phyloP scores from a whole-genome alignment of 2,113 vertebrate genomes.

The Mesitornis unicolor region DNA sequence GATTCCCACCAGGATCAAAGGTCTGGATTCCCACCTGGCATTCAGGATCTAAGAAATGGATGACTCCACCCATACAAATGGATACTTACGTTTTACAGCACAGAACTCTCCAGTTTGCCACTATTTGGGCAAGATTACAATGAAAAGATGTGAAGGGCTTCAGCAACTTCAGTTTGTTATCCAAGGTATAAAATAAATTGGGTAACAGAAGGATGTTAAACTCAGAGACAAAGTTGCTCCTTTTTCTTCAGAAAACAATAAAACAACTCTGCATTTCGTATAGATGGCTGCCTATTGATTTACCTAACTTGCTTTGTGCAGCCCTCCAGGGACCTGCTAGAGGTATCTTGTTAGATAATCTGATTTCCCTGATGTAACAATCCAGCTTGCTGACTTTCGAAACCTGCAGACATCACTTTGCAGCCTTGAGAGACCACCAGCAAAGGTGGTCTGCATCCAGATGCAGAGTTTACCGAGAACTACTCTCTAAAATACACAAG shows the following conservation, averaged over 20 bases:
- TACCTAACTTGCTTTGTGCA: not conserved
- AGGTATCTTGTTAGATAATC: not conserved
- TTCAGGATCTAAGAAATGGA: not conserved
- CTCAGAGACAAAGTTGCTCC: not conserved
- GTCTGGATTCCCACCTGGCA: not conserved
- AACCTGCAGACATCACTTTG: not conserved
- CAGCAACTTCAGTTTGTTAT: not conserved
- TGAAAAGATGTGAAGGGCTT: not conserved
- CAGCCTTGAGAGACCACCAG: not conserved
- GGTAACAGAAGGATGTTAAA: not conserved
- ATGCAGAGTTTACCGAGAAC: not conserved
- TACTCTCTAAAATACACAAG: not conserved
- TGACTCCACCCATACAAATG: not conserved
- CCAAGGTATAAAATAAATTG: not conserved
- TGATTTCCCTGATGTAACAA: not conserved
- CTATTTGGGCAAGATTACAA: not conserved
- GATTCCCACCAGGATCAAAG: not conserved
- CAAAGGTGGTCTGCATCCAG: not conserved
- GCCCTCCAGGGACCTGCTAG: not conserved
- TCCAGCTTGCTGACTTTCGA: not conserved
- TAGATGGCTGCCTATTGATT: not conserved
- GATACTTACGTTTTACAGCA: not conserved
- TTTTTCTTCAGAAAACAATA: not conserved
- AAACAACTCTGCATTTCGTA: not conserved
- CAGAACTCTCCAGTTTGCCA: not conserved